A percentile compares a stretch with the other conserved stretches of the same genome.
These are phyloP conservation scores for Nymphalis urticae DNA, from an alignment of 2,888 invertebrate species.

Conservation along the genomic window DNA sequence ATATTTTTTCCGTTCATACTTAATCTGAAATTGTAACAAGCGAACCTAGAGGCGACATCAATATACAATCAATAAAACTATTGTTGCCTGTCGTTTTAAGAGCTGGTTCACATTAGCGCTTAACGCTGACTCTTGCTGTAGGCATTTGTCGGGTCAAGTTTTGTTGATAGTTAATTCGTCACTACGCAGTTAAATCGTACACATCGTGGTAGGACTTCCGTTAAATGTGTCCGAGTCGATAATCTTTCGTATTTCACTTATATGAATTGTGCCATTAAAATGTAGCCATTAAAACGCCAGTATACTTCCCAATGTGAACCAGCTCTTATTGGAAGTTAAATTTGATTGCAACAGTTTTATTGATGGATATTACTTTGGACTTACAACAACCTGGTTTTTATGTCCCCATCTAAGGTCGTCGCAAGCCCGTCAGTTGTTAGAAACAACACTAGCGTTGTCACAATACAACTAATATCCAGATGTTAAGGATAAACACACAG, in stretches of 20 bases:
- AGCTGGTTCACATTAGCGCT: not conserved
- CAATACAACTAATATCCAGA: conserved; percentile 48
- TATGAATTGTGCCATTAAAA: too few relatives aligned
- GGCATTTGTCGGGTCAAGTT: too few relatives aligned
- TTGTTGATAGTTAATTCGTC: too few relatives aligned
- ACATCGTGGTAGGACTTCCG: too few relatives aligned
- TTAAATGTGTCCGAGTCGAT: too few relatives aligned
- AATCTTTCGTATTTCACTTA: too few relatives aligned
- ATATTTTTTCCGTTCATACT: conserved; percentile 16
- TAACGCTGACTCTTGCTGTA: too few relatives aligned
- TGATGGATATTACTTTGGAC: conserved; percentile 44
- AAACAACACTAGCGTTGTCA: conserved; percentile 52
- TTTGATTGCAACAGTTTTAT: conserved; percentile 42
- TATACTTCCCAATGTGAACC: too few relatives aligned
- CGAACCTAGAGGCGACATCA: conserved; percentile 28
- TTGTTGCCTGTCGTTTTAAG: conserved; percentile 19
- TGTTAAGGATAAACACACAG: conserved; percentile 46
- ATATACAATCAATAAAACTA: conserved; percentile 25
- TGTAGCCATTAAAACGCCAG: too few relatives aligned
- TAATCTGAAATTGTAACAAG: conserved; percentile 13
- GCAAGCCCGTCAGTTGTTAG: conserved; percentile 50
- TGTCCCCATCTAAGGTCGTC: conserved; percentile 53
- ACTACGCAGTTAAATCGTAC: too few relatives aligned
- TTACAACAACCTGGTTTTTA: conserved; percentile 50
- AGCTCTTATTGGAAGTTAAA: not conserved